Evolutionary conservation across 2,113 vertebrate genomes (phyloP).

Genomic region (Pseudopodoces humilis): DNA sequence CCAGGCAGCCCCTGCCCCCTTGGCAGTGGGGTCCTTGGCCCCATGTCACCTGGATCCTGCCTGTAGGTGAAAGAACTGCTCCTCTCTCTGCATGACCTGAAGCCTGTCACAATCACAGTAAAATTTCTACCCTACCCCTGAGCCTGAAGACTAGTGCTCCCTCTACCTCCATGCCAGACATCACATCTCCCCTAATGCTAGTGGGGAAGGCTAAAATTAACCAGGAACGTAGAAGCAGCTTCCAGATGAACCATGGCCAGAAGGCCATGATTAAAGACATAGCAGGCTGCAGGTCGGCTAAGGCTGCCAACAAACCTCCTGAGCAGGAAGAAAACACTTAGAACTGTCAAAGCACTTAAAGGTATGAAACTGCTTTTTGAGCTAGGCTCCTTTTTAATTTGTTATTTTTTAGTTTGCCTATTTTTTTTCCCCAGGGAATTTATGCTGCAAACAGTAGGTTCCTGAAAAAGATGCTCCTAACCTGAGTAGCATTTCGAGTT

Average conservation of each 20-base stretch:
- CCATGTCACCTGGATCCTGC: background rate
- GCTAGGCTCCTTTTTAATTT: background rate
- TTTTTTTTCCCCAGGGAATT: background rate
- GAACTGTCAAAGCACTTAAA: slow-evolving; percentile 44
- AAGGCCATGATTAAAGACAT: slow-evolving; percentile 44
- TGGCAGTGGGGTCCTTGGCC: background rate
- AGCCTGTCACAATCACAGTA: background rate
- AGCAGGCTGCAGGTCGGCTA: slow-evolving; percentile 55
- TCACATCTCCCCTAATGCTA: background rate
- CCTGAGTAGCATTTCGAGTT: background rate
- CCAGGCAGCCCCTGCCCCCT: rapidly evolving
- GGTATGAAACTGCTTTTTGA: background rate
- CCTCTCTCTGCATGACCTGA: background rate
- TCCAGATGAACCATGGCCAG: slow-evolving; percentile 13
- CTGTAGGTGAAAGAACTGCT: background rate
- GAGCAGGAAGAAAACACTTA: slow-evolving; percentile 70
- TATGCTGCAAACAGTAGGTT: background rate
- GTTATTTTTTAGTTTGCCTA: background rate
- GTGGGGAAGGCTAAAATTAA: slow-evolving; percentile 37
- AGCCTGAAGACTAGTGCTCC: background rate
- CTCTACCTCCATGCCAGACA: background rate
- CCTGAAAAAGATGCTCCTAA: background rate
- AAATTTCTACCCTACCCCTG: rapidly evolving
- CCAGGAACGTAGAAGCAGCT: background rate
- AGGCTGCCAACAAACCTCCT: slow-evolving; percentile 64